Evolutionary conservation across 2,113 vertebrate genomes (phyloP).

Genomic region (Larimichthys polyactis): DNA sequence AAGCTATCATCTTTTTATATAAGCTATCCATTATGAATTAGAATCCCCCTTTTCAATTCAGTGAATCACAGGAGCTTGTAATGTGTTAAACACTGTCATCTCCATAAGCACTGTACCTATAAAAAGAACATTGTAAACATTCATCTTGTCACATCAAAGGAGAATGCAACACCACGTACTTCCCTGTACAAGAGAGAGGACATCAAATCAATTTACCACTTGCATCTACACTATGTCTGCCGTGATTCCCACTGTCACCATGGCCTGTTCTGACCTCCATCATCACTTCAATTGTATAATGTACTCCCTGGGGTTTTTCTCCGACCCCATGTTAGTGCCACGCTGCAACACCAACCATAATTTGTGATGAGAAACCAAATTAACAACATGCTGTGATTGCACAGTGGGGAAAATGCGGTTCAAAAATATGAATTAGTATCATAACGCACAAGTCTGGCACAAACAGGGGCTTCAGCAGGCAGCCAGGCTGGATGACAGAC

Average conservation of each 20-base stretch:
- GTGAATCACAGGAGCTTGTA: constrained; percentile 62
- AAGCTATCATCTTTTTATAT: neutral
- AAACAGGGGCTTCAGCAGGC: constrained; percentile 63
- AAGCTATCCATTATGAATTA: constrained; percentile 52
- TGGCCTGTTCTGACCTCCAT: constrained; percentile 51
- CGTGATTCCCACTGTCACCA: constrained; percentile 57
- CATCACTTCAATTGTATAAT: constrained; percentile 69
- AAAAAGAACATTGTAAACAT: constrained; percentile 68
- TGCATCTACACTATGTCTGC: constrained; percentile 38
- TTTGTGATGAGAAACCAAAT: constrained; percentile 80
- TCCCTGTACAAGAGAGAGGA: constrained; percentile 23
- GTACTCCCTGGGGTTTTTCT: constrained; percentile 59
- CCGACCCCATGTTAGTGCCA: constrained; percentile 49
- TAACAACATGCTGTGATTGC: constrained; percentile 76
- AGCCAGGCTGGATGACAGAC: constrained; percentile 56
- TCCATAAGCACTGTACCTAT: constrained; percentile 60
- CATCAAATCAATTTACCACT: constrained; percentile 56
- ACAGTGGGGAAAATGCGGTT: constrained; percentile 70
- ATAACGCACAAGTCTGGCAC: constrained; percentile 67
- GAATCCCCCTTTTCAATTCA: constrained; percentile 46
- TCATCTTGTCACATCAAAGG: constrained; percentile 57
- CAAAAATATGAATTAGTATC: constrained; percentile 76
- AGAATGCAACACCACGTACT: constrained; percentile 23
- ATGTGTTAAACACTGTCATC: constrained; percentile 65
- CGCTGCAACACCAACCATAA: constrained; percentile 60